Evolutionary conservation across 2,113 vertebrate genomes (phyloP), one percentile per base, ranked within the genome.

Genomic region (Aleadryas rufinucha): DNA sequence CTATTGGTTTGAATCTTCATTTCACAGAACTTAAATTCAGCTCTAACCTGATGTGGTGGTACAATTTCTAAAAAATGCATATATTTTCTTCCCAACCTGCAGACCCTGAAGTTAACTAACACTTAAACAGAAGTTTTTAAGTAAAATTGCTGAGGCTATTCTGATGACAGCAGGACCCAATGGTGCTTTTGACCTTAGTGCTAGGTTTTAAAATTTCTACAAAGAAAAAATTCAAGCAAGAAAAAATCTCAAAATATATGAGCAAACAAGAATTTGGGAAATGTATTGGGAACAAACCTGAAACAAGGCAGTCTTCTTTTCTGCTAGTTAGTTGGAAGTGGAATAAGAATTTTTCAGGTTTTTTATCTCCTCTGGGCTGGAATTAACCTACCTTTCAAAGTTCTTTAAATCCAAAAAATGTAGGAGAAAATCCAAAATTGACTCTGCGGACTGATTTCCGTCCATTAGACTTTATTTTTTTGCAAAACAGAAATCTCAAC

Each of bases 21-120:
- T 96, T 96, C 63, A 49, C 60, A 90, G 83, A 87, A 92, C 68
- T 92, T 92, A 90, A 90, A 94, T 95, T 95, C 72, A 84, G 72
- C 26, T 84, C 41, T 75, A 92, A 53, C 52, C 31, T 86, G 52
- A 86, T 24, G 39, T 91, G 16, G 42, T 77, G 37, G 23, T 91
- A 23, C 78, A 53, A 30, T 79, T 79, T 68, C 82, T 89, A n/a
- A 88, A 90, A 93, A 76, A 76, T 41, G 7, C 39, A 50, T 49
- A 7, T 39, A 64, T 70, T 86, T 84, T 77, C 78, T 77, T 75
- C 33, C 12, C 27, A 64, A 31, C 5, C 35, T 68, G 12, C 24
- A 88, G 60, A 77, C 4, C 28, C 24, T 76, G 18, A 44, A 85
- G 31, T 15, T 77, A 45, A 57, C 35, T 72, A 84, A 61, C 14